Base-by-base conservation (phyloP, 2,888 invertebrate species). In the Hyles lineata region DNA sequence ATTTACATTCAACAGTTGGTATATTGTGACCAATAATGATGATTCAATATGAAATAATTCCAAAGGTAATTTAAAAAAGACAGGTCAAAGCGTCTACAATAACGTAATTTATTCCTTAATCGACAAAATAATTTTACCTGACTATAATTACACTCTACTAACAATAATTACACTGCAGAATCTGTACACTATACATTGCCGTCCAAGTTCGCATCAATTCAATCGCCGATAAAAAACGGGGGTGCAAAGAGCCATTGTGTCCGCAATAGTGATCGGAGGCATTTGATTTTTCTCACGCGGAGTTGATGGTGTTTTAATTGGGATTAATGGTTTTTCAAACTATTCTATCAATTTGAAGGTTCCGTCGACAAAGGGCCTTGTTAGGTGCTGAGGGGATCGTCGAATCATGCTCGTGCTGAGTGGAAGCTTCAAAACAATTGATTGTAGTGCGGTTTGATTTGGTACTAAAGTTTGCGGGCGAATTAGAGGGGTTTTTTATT, bases 201-300 rank as follows among this genome's bases (percentile, higher is more conserved):
- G 21, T 35, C 70, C 9, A 55, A n/a, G 60, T 62, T 73, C 73
- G 70, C 32, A 11, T 19, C 55, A 50, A 73, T 52, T 21, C 73
- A 73, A 60, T 73, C 73, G 70, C 25, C 60, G 21, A n/a, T 61
- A 76, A 77, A 76, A 74, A 70, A 63, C 67, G 17, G 63, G 74
- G 72, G 55, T 73, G 72, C 63, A 29, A 74, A 78, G 74, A 70
- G 77, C 86, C 85, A 89, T 92, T 90, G 90, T 89, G 87, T 86
- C 79, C 87, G 87, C 85, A 85, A 82, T 84, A 79, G 83, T 81
- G 89, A 89, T 90, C 89, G 89, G 88, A 79, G 79, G 83, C 81
- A 82, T 88, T 87, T 87, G 91, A 89, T 90, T 91, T 92, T 92
- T 93, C 92, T 91, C 93, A 92, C 92, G 89, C 88, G 80, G 82